Evolutionary conservation across 2,797 vertebrate species (phyloP), one percentile per base, ranked within the genome.

Genomic region (Lophotriccus pileatus): DNA sequence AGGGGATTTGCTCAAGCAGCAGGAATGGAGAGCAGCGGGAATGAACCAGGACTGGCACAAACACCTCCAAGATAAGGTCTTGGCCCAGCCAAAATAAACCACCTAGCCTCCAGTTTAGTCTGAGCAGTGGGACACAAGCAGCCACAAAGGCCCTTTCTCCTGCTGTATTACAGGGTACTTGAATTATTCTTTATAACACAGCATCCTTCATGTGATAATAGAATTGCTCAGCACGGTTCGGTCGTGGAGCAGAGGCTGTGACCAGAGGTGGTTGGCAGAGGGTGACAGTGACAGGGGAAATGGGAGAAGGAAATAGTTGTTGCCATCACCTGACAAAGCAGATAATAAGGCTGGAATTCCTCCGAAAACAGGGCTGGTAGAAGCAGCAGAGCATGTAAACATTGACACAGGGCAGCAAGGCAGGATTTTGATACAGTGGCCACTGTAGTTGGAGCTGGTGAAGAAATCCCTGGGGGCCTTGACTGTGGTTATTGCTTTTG

Each of bases 401-500:
- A 32, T 53, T 87, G 93, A 81, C 82, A 90, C 44, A 85, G 92
- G 84, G 93, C 93, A 94, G 21, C 44, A 28, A 76, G 85, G 90
- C 91, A 89, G 81, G 88, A 7, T 28, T 94, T 82, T 84, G 94
- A 94, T 96, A 44, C 73, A 84, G 76, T 90, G 94, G 93, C 79
- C 91, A 14, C 84, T 52, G 84, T 77, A 70, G 85, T 81, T 89
- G 78, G 84, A 85, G 76, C 74, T 53, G 7, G 73, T 17, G 84
- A 83, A 87, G 87, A 78, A 91, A 82, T 92, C 94, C 90, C 92
- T 19, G 32, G 55, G 36, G 91, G 90, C 76, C 52, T 68, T 37
- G 66, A 1, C 90, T 95, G 79, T 43, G 73, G 78, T 95, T 97
- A 94, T 95, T 96, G 95, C 91, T 91, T 94, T 96, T 96, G 94